Conservation (phyloP, 2,888 invertebrate genomes). For the Gymnosoma rotundatum region DNA sequence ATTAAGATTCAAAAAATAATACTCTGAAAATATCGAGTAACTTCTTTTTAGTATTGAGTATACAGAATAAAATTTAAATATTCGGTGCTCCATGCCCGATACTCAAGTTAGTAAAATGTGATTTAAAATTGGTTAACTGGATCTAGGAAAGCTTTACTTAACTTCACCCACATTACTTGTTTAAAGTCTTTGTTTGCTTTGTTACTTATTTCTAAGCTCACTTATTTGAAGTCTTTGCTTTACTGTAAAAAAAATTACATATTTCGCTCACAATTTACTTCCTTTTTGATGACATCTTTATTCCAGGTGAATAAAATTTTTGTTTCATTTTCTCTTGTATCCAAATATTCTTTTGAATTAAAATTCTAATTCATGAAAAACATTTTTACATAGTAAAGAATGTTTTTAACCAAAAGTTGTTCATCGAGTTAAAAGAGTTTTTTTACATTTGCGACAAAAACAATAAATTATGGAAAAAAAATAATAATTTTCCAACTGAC, state of each 20-base stretch:
- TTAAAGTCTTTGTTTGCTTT: too few relatives aligned
- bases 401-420: background rate
- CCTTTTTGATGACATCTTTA: background rate
- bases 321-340: background rate
- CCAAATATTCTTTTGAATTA: background rate
- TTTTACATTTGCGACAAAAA: background rate
- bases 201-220: background rate
- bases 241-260: background rate
- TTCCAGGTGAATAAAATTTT: background rate
- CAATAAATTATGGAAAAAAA: background rate
- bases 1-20: too few relatives aligned
- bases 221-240: background rate
- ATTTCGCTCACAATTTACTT: background rate
- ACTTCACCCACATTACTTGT: too few relatives aligned
- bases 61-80: too few relatives aligned
- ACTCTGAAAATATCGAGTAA: too few relatives aligned
- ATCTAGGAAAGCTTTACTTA: too few relatives aligned
- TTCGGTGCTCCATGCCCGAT: too few relatives aligned
- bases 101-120: too few relatives aligned
- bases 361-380: background rate
- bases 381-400: background rate
- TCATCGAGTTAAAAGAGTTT: background rate
- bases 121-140: too few relatives aligned
- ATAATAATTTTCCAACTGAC: background rate
- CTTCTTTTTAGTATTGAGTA: too few relatives aligned